Percentiles rank a stretch among this genome's conserved stretches.
These are phyloP conservation scores for Xiphophorus maculatus DNA, from an alignment of 2,113 vertebrate species.

Conservation along the genomic window DNA sequence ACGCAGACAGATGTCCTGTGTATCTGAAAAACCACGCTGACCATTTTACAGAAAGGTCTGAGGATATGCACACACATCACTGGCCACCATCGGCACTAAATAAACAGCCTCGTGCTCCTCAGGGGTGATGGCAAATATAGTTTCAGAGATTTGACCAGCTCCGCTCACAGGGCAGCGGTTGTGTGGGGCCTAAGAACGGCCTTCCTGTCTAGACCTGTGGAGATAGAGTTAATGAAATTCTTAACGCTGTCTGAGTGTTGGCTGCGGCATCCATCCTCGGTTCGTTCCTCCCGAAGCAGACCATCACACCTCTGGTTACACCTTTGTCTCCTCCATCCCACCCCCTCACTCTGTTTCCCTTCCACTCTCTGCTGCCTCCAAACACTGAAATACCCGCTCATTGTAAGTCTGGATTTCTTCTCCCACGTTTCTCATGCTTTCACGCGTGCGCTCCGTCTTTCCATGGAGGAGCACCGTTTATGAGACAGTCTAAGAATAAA, in stretches of 20 bases:
- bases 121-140: slow-evolving; percentile 16
- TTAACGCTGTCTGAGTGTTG: slow-evolving; percentile 68
- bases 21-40: slow-evolving; percentile 38
- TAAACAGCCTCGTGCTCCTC: slow-evolving; percentile 51
- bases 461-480: slow-evolving; percentile 66
- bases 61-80: slow-evolving; percentile 24
- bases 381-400: slow-evolving; percentile 54
- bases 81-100: slow-evolving; percentile 42
- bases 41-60: slow-evolving; percentile 45
- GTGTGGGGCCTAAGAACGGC: slow-evolving; percentile 46
- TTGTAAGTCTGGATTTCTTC: slow-evolving; percentile 66
- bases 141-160: slow-evolving; percentile 33
- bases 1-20: slow-evolving; percentile 45
- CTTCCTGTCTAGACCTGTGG: slow-evolving; percentile 83
- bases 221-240: slow-evolving; percentile 80
- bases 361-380: slow-evolving; percentile 30
- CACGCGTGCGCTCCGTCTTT: slow-evolving; percentile 58
- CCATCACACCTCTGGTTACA: slow-evolving; percentile 51
- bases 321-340: slow-evolving; percentile 40
- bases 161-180: slow-evolving; percentile 59
- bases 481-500: slow-evolving; percentile 80
- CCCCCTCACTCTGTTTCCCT: slow-evolving; percentile 16
- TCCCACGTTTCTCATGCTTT: slow-evolving; percentile 32
- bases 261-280: slow-evolving; percentile 65
- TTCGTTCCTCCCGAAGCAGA: slow-evolving; percentile 39